Percentiles rank a stretch among this genome's conserved stretches.
Evolutionary conservation across 1,140 invertebrate genomes (phyloP).

Genomic region (Hycleus cichorii): DNA sequence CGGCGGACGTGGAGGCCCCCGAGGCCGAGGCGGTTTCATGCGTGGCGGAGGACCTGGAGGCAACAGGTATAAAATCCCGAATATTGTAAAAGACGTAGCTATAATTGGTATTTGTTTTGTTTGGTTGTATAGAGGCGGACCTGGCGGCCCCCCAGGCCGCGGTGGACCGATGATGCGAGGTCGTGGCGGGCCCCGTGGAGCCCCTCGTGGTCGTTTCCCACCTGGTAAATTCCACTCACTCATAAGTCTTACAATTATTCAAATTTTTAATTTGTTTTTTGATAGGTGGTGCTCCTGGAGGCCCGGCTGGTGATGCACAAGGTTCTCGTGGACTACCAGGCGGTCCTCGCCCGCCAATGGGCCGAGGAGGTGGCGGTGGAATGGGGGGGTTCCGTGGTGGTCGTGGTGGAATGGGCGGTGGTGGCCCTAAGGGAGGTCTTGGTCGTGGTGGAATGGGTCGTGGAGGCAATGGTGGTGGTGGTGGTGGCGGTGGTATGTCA

Average conservation of each 20-base stretch:
- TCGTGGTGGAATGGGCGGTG: slow-evolving; percentile 1
- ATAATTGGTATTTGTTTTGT: not conserved
- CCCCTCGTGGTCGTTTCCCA: slow-evolving; percentile 21
- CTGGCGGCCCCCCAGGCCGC: slow-evolving; percentile 17
- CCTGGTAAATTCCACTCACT: slow-evolving; percentile 2
- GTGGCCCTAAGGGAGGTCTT: slow-evolving; percentile 2
- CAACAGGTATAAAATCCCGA: not conserved
- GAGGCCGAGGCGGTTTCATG: slow-evolving; percentile 22
- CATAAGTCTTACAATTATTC: not conserved
- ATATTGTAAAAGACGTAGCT: not conserved
- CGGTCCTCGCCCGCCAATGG: slow-evolving; percentile 18
- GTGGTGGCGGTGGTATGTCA: slow-evolving; percentile 4
- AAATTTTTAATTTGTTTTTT: not conserved
- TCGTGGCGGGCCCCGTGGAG: slow-evolving; percentile 22
- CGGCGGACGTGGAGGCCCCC: slow-evolving; percentile 15
- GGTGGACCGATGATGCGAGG: slow-evolving; percentile 26
- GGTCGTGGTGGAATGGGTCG: slow-evolving; percentile 8
- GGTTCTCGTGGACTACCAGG: slow-evolving; percentile 12
- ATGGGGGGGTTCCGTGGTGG: slow-evolving; percentile 1
- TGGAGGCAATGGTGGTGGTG: slow-evolving; percentile 16
- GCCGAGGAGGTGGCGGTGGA: slow-evolving; percentile 14
- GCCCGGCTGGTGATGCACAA: slow-evolving; percentile 13
- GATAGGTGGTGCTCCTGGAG: slow-evolving; percentile 15
- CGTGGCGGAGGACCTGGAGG: slow-evolving; percentile 11
- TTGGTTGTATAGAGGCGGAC: slow-evolving; percentile 16